Evolutionary conservation across 1,140 invertebrate species (phyloP), one percentile per base, ranked within the genome.

Genomic region (Cydia fagiglandana): DNA sequence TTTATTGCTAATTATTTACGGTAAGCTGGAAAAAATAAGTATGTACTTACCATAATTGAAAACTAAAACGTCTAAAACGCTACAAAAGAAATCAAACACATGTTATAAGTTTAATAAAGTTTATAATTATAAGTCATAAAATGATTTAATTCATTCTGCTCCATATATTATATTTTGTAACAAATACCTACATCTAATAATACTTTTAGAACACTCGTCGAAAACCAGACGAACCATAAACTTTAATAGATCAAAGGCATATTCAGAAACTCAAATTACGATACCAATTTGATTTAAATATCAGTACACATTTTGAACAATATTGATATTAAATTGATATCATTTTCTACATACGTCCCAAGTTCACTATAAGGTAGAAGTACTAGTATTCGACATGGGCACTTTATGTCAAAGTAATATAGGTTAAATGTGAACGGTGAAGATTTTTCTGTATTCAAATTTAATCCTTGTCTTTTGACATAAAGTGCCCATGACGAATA

Each of bases 81-180:
- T 53, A 53, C n/a, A 53, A 53, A 53, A 17, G n/a, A 53, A 53
- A 53, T 53, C 50, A 53, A 53, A 53, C 50, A 53, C n/a, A 53
- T 53, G 50, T 53, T 17, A 53, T 53, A 17, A 53, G 15, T 53
- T 53, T 53, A n/a, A 53, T 53, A n/a, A 53, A 53, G 50, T 53
- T 53, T 53, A 53, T 53, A 53, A 53, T 53, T n/a, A 53, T 53
- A 53, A 6, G 7, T n/a, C 17, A 17, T 30, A n/a, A 47, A n/a
- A 53, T 0, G 50, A 7, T 53, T 50, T 50, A 50, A 50, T 15
- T n/a, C 15, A 53, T n/a, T 53, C n/a, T 53, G 50, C 50, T 53
- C 50, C 15, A 53, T 53, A 53, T 53, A 17, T 53, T 17, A 53
- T 53, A 17, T 53, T n/a, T 53, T 17, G 12, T 53, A 53, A 53